Percentiles rank a stretch among this genome's conserved stretches.
Conservation (phyloP, 2,797 vertebrate species). For the Peromyscus eremicus region DNA sequence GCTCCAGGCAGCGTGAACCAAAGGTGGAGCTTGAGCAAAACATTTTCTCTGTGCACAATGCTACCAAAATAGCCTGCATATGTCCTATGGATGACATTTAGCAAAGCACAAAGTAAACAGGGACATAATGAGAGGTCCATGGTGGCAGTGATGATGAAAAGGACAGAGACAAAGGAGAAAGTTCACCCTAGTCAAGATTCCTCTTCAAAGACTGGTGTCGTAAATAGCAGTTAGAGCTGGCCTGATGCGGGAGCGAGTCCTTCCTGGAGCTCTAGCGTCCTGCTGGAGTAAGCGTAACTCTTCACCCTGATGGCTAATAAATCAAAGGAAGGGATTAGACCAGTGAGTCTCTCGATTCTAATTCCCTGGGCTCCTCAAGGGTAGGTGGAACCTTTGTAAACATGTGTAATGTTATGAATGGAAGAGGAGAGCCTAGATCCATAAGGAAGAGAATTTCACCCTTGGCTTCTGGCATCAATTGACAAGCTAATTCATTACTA, state of each 20-base stretch:
- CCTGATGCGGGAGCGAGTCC: background rate
- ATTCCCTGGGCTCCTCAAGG: background rate
- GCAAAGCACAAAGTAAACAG: slow-evolving; percentile 72
- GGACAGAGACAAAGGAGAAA: slow-evolving; percentile 13
- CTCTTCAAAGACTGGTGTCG: background rate
- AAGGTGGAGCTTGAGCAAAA: slow-evolving; percentile 74
- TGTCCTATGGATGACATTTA: slow-evolving; percentile 68
- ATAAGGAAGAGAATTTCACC: background rate
- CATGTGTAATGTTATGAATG: background rate
- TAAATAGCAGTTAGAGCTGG: background rate
- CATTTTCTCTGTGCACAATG: slow-evolving; percentile 55
- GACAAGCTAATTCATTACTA: background rate
- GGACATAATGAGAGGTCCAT: slow-evolving; percentile 68
- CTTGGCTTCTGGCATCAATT: background rate
- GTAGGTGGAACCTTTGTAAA: background rate
- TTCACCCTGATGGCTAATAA: background rate
- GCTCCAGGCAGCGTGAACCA: slow-evolving; percentile 63
- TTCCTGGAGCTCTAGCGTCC: background rate
- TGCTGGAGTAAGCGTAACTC: background rate
- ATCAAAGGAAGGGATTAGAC: background rate
- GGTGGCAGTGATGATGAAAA: slow-evolving; percentile 53
- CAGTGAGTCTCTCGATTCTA: background rate
- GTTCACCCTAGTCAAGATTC: background rate
- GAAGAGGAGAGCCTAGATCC: background rate
- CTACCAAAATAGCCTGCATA: slow-evolving; percentile 67